Percentiles rank a stretch among this genome's conserved stretches.
Conservation (phyloP, 2,797 vertebrate species). For the Xenops minutus region DNA sequence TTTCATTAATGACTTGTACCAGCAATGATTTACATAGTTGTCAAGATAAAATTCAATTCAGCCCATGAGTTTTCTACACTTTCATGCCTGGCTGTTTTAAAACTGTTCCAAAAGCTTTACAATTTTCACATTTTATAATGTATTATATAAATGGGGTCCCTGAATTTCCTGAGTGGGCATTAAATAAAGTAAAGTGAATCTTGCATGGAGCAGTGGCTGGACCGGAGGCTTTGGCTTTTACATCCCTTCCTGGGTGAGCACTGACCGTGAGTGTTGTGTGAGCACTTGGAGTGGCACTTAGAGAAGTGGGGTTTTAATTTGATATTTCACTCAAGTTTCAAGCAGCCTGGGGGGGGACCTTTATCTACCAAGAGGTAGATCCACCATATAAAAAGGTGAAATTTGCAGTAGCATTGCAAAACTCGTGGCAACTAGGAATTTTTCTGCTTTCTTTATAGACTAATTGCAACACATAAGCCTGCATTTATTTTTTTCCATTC, state of each 20-base stretch:
- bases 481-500: neutral
- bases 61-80: constrained; percentile 40
- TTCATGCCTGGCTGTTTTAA: constrained; percentile 37
- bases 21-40: constrained; percentile 47
- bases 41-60: constrained; percentile 65
- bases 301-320: neutral
- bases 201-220: neutral
- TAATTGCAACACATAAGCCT: neutral
- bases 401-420: neutral
- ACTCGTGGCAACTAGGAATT: neutral
- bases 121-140: constrained; percentile 40
- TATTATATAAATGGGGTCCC: neutral
- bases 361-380: neutral
- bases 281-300: neutral
- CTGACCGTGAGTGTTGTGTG: neutral
- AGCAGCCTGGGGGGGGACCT: neutral
- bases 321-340: neutral
- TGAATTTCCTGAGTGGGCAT: neutral
- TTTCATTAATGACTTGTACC: constrained; percentile 65
- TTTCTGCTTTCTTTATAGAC: neutral
- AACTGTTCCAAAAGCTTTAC: constrained; percentile 58
- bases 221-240: neutral
- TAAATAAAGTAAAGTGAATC: neutral
- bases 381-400: neutral
- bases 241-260: neutral